phyloP scores from a whole-genome alignment of 2,888 invertebrate genomes.

The Eupithecia insigniata region DNA sequence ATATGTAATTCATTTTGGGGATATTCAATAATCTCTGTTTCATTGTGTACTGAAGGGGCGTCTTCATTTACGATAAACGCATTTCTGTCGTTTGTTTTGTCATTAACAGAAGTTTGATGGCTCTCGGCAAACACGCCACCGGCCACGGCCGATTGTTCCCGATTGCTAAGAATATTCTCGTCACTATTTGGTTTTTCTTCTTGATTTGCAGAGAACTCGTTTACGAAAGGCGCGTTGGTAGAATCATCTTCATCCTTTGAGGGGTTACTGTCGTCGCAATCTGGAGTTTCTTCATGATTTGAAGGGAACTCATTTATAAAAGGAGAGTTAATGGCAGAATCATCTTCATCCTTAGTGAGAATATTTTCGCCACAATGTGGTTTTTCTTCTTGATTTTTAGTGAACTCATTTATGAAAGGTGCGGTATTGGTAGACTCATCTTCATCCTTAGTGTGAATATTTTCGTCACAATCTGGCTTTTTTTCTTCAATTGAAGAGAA shows the following conservation, averaged over 20 bases:
- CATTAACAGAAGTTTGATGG: constrained; percentile 7
- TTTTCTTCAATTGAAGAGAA: not conserved
- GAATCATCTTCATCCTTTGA: not conserved
- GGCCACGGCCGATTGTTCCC: constrained; percentile 1
- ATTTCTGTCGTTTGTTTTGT: constrained; percentile 8
- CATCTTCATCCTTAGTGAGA: not conserved
- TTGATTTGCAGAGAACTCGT: not conserved
- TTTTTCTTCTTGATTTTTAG: not conserved
- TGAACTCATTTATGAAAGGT: not conserved
- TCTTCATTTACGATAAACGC: constrained; percentile 8
- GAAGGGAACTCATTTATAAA: not conserved
- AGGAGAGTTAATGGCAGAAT: not conserved
- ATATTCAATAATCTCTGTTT: constrained; percentile 9
- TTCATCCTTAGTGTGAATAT: not conserved
- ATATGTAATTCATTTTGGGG: constrained; percentile 25
- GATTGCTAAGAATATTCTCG: constrained; percentile 5
- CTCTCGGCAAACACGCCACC: not conserved
- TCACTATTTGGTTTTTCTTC: not conserved
- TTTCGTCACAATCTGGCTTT: not conserved
- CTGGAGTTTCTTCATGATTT: not conserved
- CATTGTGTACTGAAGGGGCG: constrained; percentile 9
- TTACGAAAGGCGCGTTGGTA: not conserved
- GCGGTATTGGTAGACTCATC: not conserved
- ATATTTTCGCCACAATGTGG: not conserved
- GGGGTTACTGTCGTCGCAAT: not conserved